phyloP scores from a whole-genome alignment of 2,888 invertebrate species.

The Synergus itoensis region DNA sequence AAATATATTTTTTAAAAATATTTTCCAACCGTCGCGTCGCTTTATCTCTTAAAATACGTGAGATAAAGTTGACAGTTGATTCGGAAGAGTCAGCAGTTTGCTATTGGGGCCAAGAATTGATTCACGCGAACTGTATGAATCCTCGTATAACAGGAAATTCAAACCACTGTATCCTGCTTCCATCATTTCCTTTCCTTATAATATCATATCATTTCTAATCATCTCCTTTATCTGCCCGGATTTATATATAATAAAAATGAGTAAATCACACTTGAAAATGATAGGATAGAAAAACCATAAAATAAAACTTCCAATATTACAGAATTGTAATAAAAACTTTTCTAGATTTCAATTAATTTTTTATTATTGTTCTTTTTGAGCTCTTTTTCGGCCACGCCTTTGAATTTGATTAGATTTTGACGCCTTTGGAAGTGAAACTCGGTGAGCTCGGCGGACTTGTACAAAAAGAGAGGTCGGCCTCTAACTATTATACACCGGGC shows the following conservation, averaged over 20 bases:
- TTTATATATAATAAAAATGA: not conserved
- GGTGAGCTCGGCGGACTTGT: not conserved
- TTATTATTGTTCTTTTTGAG: not conserved
- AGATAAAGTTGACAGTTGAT: not conserved
- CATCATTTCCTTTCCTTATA: slow-evolving; percentile 18
- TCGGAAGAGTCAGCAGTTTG: slow-evolving; percentile 1
- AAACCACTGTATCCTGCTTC: slow-evolving; percentile 23
- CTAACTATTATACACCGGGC: slow-evolving; percentile 32
- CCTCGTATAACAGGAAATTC: slow-evolving; percentile 26
- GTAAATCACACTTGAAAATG: not conserved
- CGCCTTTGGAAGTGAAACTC: slow-evolving; percentile 39
- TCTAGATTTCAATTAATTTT: not conserved
- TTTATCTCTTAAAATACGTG: no score
- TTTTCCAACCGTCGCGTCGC: no score
- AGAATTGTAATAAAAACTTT: not conserved
- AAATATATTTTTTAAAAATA: no score
- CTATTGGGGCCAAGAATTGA: slow-evolving; percentile 38
- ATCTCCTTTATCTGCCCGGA: not conserved
- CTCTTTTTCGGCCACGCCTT: slow-evolving; percentile 1
- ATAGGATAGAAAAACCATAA: no score
- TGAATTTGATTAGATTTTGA: slow-evolving; percentile 35
- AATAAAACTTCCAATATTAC: no score
- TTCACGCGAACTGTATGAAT: slow-evolving; percentile 24
- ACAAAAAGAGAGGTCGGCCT: slow-evolving; percentile 25
- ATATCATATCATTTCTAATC: not conserved